A percentile compares a stretch with the other conserved stretches of the same genome.
Conservation (phyloP, 1,140 invertebrate species). For the Andrena cerasifolii region DNA sequence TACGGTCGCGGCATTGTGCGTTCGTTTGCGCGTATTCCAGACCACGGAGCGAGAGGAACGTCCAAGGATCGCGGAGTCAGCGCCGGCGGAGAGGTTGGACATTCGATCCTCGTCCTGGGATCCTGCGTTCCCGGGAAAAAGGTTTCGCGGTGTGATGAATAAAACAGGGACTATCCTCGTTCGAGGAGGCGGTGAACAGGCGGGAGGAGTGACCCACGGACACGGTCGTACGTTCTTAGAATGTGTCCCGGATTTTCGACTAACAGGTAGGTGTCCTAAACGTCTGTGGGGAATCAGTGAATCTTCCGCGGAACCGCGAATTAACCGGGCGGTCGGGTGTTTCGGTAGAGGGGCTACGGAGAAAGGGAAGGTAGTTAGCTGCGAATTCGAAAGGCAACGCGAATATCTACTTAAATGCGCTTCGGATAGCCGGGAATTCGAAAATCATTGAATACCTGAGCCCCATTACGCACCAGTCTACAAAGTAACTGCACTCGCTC, state of each 20-base stretch:
- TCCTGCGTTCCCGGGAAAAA: conserved; percentile 26
- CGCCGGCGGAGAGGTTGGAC: conserved; percentile 3
- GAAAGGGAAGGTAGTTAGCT: too few species aligned
- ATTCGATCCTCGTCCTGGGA: conserved; percentile 38
- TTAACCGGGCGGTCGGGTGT: too few species aligned
- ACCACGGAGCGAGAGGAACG: not conserved
- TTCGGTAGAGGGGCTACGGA: too few species aligned
- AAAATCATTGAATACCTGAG: too few species aligned
- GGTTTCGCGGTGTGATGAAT: conserved; percentile 38
- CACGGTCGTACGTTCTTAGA: not conserved
- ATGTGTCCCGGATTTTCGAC: not conserved
- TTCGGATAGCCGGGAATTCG: too few species aligned
- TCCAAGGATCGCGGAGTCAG: not conserved
- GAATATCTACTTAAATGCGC: too few species aligned
- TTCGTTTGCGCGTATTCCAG: conserved; percentile 23
- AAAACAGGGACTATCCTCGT: conserved; percentile 32
- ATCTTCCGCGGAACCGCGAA: too few species aligned
- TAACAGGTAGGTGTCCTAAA: too few species aligned
- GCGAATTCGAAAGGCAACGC: too few species aligned
- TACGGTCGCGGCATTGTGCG: conserved; percentile 15
- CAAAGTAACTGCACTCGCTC: not conserved
- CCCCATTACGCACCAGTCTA: not conserved
- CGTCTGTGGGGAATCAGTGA: too few species aligned
- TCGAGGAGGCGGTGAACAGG: not conserved
- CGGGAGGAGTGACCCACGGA: not conserved